Evolutionary conservation across 2,888 invertebrate species (phyloP), one percentile per base, ranked within the genome.

Genomic region (Acrobasis repandana): DNA sequence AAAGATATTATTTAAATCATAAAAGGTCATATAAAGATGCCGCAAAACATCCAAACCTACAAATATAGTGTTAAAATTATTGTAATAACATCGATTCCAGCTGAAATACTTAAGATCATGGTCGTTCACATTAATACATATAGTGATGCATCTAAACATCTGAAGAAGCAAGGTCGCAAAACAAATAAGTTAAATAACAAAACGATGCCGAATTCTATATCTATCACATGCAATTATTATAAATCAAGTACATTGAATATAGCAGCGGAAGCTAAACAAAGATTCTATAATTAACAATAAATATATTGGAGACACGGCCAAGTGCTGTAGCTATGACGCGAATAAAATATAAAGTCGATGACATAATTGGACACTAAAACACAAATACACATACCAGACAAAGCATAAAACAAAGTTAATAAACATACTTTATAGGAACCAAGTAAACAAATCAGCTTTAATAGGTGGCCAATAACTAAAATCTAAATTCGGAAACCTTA

Each of bases 191-290:
- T 65, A 60, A 62, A 64, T 63, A 64, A 61, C 60, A 67, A 67
- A 66, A 52, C 51, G 71, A 68, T 65, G 67, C 54, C 38, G 36
- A 54, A 66, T 63, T 73, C 71, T 73, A 79, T 81, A 74, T 75
- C 71, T 73, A 72, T 65, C 72, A 67, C 71, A 67, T 67, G 62
- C 67, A 72, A 77, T 72, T 70, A 75, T 73, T 71, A 77, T 75
- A 76, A 76, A 80, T 79, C 71, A 77, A 68, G 69, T 63, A 56
- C 56, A 71, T 65, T 71, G 60, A 70, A 74, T 80, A 75, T 80
- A 82, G 75, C 70, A 77, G 73, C 75, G 76, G 77, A 83, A 83
- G 73, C 76, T 73, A 80, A 80, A 83, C 76, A 83, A 82, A 79
- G 74, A 76, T 78, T 78, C 77, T 87, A 83, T 82, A 80, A 79